Evolutionary conservation across 2,797 vertebrate species (phyloP).

Genomic region (Sitta carolinensis): DNA sequence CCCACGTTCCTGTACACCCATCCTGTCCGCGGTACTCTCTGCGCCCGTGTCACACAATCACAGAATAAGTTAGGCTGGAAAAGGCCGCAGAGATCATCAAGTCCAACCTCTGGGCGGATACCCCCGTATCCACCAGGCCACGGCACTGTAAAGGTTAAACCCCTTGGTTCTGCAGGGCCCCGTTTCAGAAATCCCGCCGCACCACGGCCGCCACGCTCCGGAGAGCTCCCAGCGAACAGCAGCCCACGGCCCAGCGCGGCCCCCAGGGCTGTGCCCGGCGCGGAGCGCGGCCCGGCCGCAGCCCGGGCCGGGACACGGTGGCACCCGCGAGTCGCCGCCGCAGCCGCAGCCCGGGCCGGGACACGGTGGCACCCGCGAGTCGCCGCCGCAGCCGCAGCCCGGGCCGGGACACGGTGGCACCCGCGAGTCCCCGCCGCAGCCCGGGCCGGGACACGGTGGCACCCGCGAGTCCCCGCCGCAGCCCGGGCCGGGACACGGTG

Average conservation of each 20-base stretch:
- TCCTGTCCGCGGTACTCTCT: conserved; percentile 92
- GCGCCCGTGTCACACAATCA: not conserved
- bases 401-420: no score
- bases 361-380: no score
- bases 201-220: rapidly evolving
- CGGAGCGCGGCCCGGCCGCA: not conserved
- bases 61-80: not conserved
- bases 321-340: no score
- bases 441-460: no score
- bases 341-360: no score
- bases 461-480: no score
- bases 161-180: rapidly evolving
- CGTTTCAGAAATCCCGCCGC: not conserved
- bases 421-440: no score
- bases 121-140: not conserved
- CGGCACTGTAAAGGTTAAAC: rapidly evolving
- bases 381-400: no score
- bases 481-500: no score
- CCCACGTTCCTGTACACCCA: conserved; percentile 92
- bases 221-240: not conserved
- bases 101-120: not conserved
- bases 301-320: not conserved
- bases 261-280: rapidly evolving
- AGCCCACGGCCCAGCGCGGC: rapidly evolving
- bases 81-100: not conserved